These are phyloP conservation scores for Microplitis demolitor DNA, from an alignment of 1,140 invertebrate genomes.

Conservation along the genomic window DNA sequence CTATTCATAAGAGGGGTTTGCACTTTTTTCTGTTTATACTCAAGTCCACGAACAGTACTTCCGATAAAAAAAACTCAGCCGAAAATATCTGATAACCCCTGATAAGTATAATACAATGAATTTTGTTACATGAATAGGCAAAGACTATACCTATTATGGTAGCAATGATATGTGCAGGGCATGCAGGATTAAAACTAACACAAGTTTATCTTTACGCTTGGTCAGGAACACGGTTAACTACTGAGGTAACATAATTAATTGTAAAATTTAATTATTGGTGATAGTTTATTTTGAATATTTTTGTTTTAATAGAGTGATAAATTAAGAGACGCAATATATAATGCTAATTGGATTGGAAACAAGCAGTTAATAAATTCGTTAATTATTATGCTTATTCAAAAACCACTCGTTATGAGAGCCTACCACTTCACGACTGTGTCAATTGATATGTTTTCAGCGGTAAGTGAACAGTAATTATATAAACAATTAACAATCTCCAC, in stretches of 20 bases:
- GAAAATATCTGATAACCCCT: too few species aligned
- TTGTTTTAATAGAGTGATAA: constrained; percentile 25
- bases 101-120: too few species aligned
- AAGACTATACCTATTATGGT: neutral
- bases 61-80: too few species aligned
- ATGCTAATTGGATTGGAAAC: constrained; percentile 26
- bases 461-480: constrained; percentile 1
- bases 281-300: neutral
- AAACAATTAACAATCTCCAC: neutral
- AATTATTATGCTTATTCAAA: constrained; percentile 32
- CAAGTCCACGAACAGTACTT: too few species aligned
- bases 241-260: neutral
- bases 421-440: constrained; percentile 30
- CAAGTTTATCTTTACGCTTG: neutral
- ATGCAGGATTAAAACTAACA: neutral
- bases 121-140: neutral
- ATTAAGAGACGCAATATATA: constrained; percentile 20
- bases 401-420: constrained; percentile 29
- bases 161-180: neutral
- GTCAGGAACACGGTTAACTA: neutral
- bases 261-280: too few species aligned
- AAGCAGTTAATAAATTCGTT: constrained; percentile 18
- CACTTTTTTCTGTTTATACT: too few species aligned
- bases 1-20: too few species aligned
- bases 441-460: constrained; percentile 33